These are phyloP conservation scores for Syngnathoides biaculeatus DNA, from an alignment of 2,113 vertebrate genomes.

Conservation along the genomic window DNA sequence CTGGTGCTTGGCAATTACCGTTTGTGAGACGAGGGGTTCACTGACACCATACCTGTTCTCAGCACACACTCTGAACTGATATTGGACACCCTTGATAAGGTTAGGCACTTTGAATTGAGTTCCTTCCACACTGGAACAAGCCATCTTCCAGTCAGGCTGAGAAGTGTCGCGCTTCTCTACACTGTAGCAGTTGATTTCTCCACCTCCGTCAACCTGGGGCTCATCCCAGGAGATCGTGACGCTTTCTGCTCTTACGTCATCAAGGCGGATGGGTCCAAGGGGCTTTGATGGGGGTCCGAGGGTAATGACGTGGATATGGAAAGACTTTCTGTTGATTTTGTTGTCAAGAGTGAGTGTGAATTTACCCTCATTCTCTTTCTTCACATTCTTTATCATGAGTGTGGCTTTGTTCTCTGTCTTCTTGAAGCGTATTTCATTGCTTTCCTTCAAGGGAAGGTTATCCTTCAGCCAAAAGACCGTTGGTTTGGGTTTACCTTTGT, in stretches of 20 bases:
- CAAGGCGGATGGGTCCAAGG: conserved; percentile 86
- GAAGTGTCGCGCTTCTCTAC: conserved; percentile 92
- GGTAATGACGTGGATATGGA: conserved; percentile 84
- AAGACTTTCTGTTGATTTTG: conserved; percentile 82
- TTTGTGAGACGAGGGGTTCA: conserved; percentile 83
- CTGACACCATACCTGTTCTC: conserved; percentile 94
- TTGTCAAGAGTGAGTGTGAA: conserved; percentile 95
- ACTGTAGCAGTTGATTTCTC: conserved; percentile 87
- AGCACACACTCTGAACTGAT: conserved; percentile 92
- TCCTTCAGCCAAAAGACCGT: conserved; percentile 90
- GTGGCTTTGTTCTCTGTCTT: conserved; percentile 90
- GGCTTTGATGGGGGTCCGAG: conserved; percentile 94
- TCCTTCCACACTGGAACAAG: conserved; percentile 83
- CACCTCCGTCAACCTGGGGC: conserved; percentile 91
- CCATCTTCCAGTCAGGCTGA: conserved; percentile 92
- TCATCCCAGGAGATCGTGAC: conserved; percentile 92
- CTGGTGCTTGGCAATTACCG: conserved; percentile 92
- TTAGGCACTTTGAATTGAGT: conserved; percentile 88
- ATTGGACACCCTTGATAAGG: conserved; percentile 88
- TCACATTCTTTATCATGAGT: conserved; percentile 88
- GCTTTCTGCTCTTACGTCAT: conserved; percentile 93
- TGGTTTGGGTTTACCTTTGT: conserved; percentile 92
- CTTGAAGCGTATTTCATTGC: conserved; percentile 87
- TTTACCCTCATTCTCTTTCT: conserved; percentile 91
- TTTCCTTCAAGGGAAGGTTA: conserved; percentile 90